Evolutionary conservation across 64 coral and sea anemone genomes (phyloP).

Genomic region (Catalaphyllia jardinei): DNA sequence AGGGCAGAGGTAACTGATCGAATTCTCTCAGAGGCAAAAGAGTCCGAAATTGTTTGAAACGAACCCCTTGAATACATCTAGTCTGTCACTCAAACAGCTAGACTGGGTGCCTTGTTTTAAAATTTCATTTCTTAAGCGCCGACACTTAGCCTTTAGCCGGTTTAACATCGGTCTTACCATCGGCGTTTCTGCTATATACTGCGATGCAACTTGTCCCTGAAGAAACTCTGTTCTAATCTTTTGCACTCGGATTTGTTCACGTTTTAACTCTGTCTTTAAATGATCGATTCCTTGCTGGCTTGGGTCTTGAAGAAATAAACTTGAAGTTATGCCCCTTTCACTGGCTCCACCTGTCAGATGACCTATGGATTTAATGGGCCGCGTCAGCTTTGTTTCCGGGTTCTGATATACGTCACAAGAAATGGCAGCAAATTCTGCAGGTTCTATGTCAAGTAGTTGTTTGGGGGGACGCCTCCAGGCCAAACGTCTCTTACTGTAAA

Average conservation of each 20-base stretch:
- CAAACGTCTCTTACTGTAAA: conserved; percentile 33
- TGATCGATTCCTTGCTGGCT: conserved; percentile 8
- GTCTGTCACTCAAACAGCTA: not conserved
- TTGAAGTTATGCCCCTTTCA: not conserved
- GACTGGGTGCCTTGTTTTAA: conserved; percentile 6
- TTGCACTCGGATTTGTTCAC: conserved; percentile 62
- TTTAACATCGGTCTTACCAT: conserved; percentile 48
- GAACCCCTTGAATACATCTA: not conserved
- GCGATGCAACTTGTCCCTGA: conserved; percentile 26
- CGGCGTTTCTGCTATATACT: not conserved
- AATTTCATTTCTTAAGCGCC: conserved; percentile 55
- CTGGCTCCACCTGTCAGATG: not conserved
- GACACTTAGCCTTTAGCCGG: conserved; percentile 33
- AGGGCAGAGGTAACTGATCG: not conserved
- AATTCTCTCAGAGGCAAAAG: conserved; percentile 28
- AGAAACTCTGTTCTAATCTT: conserved; percentile 46
- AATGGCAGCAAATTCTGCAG: not conserved
- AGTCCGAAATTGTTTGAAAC: conserved; percentile 15
- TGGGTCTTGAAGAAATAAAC: not conserved
- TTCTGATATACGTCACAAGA: not conserved
- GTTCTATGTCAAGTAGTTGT: not conserved
- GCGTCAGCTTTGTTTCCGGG: conserved; percentile 33
- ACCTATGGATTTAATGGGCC: not conserved
- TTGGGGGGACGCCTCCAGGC: not conserved
- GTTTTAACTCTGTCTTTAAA: conserved; percentile 49